A percentile compares a stretch with the other conserved stretches of the same genome.
Conservation (phyloP, 1,140 invertebrate genomes). For the Caenorhabditis remanei region DNA sequence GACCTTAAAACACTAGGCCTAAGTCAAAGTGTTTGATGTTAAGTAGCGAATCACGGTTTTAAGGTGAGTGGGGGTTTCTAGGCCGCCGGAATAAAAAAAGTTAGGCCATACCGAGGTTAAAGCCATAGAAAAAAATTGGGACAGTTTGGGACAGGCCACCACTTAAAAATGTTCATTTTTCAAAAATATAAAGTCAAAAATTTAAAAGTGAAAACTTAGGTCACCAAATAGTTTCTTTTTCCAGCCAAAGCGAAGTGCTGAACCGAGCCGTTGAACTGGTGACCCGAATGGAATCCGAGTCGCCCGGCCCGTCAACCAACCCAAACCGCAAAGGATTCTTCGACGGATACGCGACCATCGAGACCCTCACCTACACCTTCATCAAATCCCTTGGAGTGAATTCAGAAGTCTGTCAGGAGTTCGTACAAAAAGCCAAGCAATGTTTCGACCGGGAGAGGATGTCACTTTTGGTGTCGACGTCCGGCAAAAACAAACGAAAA, state of each 20-base stretch:
- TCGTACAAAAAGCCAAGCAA: background rate
- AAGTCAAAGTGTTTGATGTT: no score
- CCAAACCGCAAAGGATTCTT: slow-evolving; percentile 48
- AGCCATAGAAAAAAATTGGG: no score
- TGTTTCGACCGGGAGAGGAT: slow-evolving; percentile 7
- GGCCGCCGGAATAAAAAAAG: no score
- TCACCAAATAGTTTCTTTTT: background rate
- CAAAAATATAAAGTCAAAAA: no score
- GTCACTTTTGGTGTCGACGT: background rate
- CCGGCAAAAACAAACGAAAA: background rate
- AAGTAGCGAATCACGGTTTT: no score
- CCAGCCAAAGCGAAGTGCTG: background rate
- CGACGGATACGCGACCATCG: slow-evolving; percentile 7
- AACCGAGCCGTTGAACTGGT: slow-evolving; percentile 18
- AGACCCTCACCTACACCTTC: slow-evolving; percentile 34
- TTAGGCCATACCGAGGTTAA: no score
- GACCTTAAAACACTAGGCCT: no score
- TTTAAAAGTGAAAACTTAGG: no score
- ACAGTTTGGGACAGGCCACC: no score
- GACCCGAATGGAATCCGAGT: slow-evolving; percentile 17
- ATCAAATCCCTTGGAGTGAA: slow-evolving; percentile 12
- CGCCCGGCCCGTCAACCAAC: slow-evolving; percentile 1
- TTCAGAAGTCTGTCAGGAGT: slow-evolving; percentile 24
- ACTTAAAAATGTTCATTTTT: no score
- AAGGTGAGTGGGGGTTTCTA: no score